These are phyloP conservation scores for Zeus faber DNA, from an alignment of 2,113 vertebrate species.

Conservation along the genomic window DNA sequence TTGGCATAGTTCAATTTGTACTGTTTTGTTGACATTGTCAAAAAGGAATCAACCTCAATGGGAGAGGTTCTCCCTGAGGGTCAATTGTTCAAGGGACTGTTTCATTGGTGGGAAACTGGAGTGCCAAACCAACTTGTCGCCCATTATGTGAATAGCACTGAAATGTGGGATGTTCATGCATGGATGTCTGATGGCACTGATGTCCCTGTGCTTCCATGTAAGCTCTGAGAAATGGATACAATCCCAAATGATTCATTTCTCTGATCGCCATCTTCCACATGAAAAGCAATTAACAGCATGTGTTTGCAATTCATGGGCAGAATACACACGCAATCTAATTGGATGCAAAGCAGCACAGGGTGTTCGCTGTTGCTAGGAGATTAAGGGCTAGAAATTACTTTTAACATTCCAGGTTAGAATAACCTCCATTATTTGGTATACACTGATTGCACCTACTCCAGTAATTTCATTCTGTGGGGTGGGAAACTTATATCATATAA, in stretches of 20 bases:
- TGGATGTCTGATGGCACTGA: constrained; percentile 50
- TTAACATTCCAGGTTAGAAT: background rate
- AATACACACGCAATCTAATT: constrained; percentile 38
- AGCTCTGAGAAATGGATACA: constrained; percentile 33
- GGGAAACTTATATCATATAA: too few species aligned
- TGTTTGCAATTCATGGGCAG: constrained; percentile 46
- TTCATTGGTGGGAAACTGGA: constrained; percentile 32
- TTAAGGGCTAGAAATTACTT: background rate
- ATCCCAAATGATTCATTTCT: constrained; percentile 47
- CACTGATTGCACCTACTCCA: too few species aligned
- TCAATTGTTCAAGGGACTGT: constrained; percentile 25
- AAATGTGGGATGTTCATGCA: constrained; percentile 43
- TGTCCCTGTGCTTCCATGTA: constrained; percentile 23
- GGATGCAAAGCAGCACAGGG: constrained; percentile 27
- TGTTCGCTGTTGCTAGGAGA: constrained; percentile 1
- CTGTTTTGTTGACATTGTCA: too few species aligned
- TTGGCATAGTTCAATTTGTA: constrained; percentile 4
- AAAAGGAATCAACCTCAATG: background rate
- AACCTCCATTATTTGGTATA: too few species aligned
- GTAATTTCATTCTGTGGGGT: too few species aligned
- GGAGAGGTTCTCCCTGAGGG: constrained; percentile 14
- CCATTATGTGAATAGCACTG: constrained; percentile 45
- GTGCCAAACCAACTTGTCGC: constrained; percentile 29
- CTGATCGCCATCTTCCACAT: constrained; percentile 53
- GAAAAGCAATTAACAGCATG: constrained; percentile 60